Evolutionary conservation across 2,113 vertebrate genomes (phyloP).

Genomic region (Rutilus rutilus): DNA sequence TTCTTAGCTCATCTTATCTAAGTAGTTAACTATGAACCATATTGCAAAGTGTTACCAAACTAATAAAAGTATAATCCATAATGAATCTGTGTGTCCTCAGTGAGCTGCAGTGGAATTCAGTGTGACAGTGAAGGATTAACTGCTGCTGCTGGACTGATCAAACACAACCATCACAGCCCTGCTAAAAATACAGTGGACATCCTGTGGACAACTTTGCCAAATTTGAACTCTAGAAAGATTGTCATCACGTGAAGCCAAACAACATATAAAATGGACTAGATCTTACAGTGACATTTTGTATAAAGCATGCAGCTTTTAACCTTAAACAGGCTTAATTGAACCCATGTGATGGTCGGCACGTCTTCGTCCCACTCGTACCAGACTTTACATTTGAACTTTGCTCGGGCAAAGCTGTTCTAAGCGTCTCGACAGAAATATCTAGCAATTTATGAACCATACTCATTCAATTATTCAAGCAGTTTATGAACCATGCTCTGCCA

Average conservation of each 20-base stretch:
- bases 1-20: too few relatives aligned
- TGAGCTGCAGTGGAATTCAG: conserved; percentile 39
- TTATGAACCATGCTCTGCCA: background rate
- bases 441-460: background rate
- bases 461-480: background rate
- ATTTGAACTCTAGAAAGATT: background rate
- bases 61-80: background rate
- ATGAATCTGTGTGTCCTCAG: background rate
- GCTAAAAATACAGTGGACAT: conserved; percentile 28
- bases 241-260: background rate
- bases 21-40: too few relatives aligned
- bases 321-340: conserved; percentile 14
- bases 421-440: background rate
- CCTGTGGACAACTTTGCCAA: background rate
- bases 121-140: conserved; percentile 59
- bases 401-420: background rate
- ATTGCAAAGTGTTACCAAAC: too few relatives aligned
- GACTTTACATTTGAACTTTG: background rate
- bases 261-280: background rate
- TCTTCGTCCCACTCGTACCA: background rate
- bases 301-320: background rate
- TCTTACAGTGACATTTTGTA: background rate
- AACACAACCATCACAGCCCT: conserved; percentile 52
- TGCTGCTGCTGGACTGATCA: conserved; percentile 53
- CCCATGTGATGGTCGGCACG: background rate